A percentile compares a stretch with the other conserved stretches of the same genome.
Evolutionary conservation across 2,113 vertebrate species (phyloP).

Genomic region (Hyperopisus bebe): DNA sequence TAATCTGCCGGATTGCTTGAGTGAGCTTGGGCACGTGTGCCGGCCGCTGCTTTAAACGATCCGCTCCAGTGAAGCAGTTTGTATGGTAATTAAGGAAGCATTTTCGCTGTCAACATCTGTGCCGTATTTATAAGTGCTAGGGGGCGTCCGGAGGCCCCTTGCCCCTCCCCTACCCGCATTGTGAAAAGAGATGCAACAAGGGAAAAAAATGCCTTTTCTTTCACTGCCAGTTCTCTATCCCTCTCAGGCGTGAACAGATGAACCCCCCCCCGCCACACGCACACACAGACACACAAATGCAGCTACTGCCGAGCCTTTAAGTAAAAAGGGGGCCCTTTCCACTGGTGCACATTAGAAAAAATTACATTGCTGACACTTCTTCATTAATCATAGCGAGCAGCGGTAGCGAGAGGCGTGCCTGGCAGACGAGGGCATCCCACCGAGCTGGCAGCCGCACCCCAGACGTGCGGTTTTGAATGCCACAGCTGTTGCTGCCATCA

Average conservation of each 20-base stretch:
- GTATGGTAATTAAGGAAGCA: slow-evolving; percentile 98
- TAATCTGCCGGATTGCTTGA: slow-evolving; percentile 82
- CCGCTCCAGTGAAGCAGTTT: slow-evolving; percentile 96
- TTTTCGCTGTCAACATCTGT: slow-evolving; percentile 88
- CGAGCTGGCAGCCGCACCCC: slow-evolving; percentile 47
- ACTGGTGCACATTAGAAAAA: slow-evolving; percentile 67
- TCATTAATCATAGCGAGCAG: slow-evolving; percentile 78
- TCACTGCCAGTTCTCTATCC: not conserved
- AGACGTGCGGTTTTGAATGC: slow-evolving; percentile 40
- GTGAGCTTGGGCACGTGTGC: slow-evolving; percentile 86
- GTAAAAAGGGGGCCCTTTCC: slow-evolving; percentile 45
- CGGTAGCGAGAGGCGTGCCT: slow-evolving; percentile 49
- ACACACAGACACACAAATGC: slow-evolving; percentile 11
- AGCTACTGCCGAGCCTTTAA: slow-evolving; percentile 10
- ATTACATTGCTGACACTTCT: slow-evolving; percentile 75
- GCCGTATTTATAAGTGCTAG: slow-evolving; percentile 73
- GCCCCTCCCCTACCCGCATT: slow-evolving; percentile 43
- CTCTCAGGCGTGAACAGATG: slow-evolving; percentile 23
- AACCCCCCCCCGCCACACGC: not conserved
- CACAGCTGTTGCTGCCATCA: slow-evolving; percentile 52
- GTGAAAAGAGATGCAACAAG: slow-evolving; percentile 32
- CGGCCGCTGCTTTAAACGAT: slow-evolving; percentile 84
- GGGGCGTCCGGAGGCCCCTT: slow-evolving; percentile 56
- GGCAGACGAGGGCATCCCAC: slow-evolving; percentile 49
- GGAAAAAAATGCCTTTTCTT: not conserved